phyloP scores from a whole-genome alignment of 2,888 invertebrate genomes.

The Linnaemya vulpina region DNA sequence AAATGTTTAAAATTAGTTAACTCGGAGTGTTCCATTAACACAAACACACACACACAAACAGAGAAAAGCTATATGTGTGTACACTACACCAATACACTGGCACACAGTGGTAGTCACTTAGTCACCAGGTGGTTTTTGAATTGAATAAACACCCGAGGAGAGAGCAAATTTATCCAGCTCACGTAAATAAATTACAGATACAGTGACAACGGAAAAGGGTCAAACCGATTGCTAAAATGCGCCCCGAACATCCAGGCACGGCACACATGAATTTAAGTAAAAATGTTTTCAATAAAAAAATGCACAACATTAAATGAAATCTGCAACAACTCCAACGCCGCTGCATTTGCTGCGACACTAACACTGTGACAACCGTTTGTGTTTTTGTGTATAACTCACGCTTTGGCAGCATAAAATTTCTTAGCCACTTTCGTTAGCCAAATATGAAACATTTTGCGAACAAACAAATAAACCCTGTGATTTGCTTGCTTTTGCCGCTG shows the following conservation, averaged over 20 bases:
- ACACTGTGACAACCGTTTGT: constrained; percentile 22
- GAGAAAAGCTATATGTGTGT: background rate
- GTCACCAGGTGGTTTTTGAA: constrained; percentile 59
- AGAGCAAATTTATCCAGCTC: constrained; percentile 50
- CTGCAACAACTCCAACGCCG: constrained; percentile 12
- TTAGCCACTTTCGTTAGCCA: constrained; percentile 20
- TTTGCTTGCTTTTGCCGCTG: background rate
- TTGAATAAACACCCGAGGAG: constrained; percentile 48
- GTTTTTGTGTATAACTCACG: constrained; percentile 9
- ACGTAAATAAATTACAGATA: constrained; percentile 55
- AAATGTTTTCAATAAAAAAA: background rate
- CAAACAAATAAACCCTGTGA: constrained; percentile 4
- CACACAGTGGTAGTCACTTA: constrained; percentile 25
- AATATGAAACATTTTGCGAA: constrained; percentile 31
- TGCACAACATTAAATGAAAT: constrained; percentile 1
- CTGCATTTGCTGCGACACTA: constrained; percentile 38
- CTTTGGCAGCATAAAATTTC: constrained; percentile 14
- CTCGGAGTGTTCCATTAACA: constrained; percentile 56
- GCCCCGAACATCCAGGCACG: constrained; percentile 1
- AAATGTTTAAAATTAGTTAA: constrained; percentile 60
- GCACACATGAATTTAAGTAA: constrained; percentile 34
- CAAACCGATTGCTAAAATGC: constrained; percentile 33
- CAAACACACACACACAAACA: constrained; percentile 33
- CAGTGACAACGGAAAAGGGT: constrained; percentile 14
- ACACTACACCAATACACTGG: background rate